phyloP scores from a whole-genome alignment of 2,888 invertebrate species.

The Troglohyphantes excavatus region DNA sequence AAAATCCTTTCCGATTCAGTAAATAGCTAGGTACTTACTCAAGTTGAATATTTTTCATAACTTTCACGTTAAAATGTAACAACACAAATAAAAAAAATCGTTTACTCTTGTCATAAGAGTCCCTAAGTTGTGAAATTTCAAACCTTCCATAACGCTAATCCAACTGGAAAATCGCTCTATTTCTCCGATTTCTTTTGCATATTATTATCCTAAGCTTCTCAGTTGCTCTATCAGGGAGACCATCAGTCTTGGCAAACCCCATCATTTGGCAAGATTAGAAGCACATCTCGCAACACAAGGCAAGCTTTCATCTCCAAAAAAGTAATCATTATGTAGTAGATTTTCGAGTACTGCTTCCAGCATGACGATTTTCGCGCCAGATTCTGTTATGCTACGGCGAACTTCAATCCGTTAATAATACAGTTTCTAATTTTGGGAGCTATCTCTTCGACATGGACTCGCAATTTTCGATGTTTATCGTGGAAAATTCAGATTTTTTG shows the following conservation, averaged over 20 bases:
- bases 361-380: conserved; percentile 25
- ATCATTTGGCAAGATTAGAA: background rate
- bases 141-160: background rate
- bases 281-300: background rate
- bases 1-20: background rate
- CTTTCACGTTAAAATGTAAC: background rate
- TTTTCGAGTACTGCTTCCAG: background rate
- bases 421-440: conserved; percentile 24
- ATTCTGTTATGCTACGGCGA: background rate
- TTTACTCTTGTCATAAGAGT: background rate
- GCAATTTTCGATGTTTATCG: background rate
- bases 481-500: background rate
- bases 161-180: background rate
- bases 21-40: background rate
- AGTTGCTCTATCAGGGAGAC: background rate
- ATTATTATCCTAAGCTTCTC: background rate
- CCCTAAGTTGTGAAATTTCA: background rate
- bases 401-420: conserved; percentile 42
- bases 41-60: background rate
- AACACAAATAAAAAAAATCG: background rate
- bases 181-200: background rate
- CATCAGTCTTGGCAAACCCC: background rate
- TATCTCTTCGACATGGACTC: background rate
- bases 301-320: background rate
- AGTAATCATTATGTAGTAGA: background rate